Evolutionary conservation across 1,140 invertebrate species (phyloP), one percentile per base, ranked within the genome.

Genomic region (Anagrus nilaparvatae): DNA sequence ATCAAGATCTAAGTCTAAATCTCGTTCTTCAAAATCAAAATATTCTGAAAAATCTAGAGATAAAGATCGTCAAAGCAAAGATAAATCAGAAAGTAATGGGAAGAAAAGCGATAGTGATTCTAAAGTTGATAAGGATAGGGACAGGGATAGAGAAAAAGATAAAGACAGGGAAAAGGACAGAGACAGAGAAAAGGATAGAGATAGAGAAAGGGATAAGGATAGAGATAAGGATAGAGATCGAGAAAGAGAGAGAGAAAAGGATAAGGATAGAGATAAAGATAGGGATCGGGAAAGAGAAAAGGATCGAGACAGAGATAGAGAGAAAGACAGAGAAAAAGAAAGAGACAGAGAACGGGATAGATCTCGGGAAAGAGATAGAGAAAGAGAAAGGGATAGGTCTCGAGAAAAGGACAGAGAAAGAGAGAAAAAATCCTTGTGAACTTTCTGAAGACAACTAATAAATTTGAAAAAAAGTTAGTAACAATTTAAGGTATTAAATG

Each of bases 41-140:
- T 68, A 68, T 32, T 64, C 62, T 0, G 70, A 71, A 9, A 71
- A 71, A 46, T 58, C 56, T 12, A 66, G 59, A 7, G 63, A 67
- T 19, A 63, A 63, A 23, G 58, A 58, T 8, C 27, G 45, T 12
- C 50, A 55, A 5, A 61, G 58, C 13, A 69, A 70, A 20, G 64
- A 67, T 28, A 72, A 69, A 44, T 65, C 59, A n/a, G 67, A 70
- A 20, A 60, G 52, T 27, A 67, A 63, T 21, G 63, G 65, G 3
- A 69, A 65, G 35, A 66, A 60, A 20, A 57, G 43, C 13, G 62
- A 65, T 6, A 49, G 46, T 0, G 54, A 37, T n/a, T n/a, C n/a
- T n/a, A 50, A 42, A 25, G 41, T n/a, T 50, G 58, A 34, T 51
- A 56, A 34, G 50, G 48, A 43, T 41, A 53, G 40, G 43, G 31